Conservation (phyloP, 1,140 invertebrate species). For the Conus ventricosus region DNA sequence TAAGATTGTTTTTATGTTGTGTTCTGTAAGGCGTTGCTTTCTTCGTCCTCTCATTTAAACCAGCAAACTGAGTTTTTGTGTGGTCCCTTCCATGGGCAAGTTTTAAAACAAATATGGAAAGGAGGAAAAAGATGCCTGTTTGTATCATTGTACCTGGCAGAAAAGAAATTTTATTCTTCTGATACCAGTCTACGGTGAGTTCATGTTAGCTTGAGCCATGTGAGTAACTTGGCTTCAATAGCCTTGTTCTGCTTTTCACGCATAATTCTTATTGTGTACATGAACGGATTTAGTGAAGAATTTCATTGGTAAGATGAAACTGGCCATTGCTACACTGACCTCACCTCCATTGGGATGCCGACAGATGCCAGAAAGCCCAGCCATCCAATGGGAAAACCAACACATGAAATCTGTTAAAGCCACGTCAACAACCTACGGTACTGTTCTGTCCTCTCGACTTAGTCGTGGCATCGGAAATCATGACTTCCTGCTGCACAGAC, state of each 20-base stretch:
- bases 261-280: conserved; percentile 36
- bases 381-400: conserved; percentile 40
- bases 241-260: conserved; percentile 13
- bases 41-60: too few relatives aligned
- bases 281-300: conserved; percentile 41
- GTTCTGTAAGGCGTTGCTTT: too few relatives aligned
- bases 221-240: neutral
- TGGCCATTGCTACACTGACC: conserved; percentile 9
- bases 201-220: neutral
- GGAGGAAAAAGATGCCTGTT: neutral
- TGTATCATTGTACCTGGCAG: neutral
- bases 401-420: conserved; percentile 42
- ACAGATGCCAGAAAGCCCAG: conserved; percentile 22
- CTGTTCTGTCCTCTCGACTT: conserved; percentile 13
- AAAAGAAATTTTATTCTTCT: neutral
- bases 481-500: conserved; percentile 31
- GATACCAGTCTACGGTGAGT: neutral
- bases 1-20: too few relatives aligned
- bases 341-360: conserved; percentile 22
- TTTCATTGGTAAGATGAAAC: conserved; percentile 35
- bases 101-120: too few relatives aligned
- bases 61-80: too few relatives aligned
- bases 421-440: conserved; percentile 31
- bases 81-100: too few relatives aligned
- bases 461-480: neutral